Percentiles rank a stretch among this genome's conserved stretches.
phyloP scores from a whole-genome alignment of 2,888 invertebrate genomes.

The Koerneria pararmatus region DNA sequence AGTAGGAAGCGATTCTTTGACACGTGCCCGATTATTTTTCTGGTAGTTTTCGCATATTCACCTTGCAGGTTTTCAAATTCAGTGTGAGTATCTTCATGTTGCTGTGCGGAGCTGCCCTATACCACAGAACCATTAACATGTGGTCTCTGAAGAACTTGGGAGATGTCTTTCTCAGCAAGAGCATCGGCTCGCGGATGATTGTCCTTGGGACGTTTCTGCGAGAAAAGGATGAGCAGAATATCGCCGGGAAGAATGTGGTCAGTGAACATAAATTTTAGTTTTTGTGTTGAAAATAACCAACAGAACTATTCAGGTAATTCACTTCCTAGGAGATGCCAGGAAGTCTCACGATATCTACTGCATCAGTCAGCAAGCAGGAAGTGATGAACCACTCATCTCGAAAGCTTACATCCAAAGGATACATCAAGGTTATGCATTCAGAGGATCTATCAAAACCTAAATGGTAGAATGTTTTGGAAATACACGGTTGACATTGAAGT shows the following conservation, averaged over 20 bases:
- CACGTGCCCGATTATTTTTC: too few species aligned
- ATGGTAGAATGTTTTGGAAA: too few species aligned
- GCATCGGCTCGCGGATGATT: conserved; percentile 48
- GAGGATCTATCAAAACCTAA: too few species aligned
- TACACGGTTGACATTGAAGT: too few species aligned
- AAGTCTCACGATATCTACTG: conserved; percentile 51
- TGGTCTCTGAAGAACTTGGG: conserved; percentile 58
- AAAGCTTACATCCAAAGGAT: conserved; percentile 40
- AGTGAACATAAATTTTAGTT: neutral
- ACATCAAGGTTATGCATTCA: conserved; percentile 36
- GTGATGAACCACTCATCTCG: conserved; percentile 21
- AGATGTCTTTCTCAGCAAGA: conserved; percentile 49
- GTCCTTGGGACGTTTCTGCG: conserved; percentile 55
- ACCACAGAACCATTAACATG: conserved; percentile 54
- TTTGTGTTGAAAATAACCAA: neutral
- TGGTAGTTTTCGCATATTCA: too few species aligned
- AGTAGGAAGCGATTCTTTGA: too few species aligned
- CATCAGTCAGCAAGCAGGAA: conserved; percentile 26
- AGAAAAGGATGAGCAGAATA: conserved; percentile 46
- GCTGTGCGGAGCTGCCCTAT: conserved; percentile 43
- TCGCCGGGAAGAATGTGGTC: conserved; percentile 50
- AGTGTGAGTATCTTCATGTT: conserved; percentile 37
- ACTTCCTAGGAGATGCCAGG: conserved; percentile 51
- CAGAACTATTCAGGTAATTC: conserved; percentile 38
- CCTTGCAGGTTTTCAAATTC: conserved; percentile 33